Base-by-base conservation (phyloP, 2,888 invertebrate species). In the Mimachlamys varia region DNA sequence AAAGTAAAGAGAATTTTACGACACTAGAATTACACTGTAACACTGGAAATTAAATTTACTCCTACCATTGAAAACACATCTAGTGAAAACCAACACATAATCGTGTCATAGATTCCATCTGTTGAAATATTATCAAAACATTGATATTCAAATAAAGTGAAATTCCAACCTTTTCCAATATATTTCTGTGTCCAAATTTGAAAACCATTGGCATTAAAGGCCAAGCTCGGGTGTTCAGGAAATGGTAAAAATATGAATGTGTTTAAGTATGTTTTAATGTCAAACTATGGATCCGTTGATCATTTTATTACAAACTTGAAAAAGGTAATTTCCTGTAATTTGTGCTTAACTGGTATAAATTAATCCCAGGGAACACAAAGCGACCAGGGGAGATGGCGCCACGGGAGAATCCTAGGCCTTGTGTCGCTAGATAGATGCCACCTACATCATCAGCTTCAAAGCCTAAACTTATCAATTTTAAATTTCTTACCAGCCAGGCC, bases 381-480 rank as follows among this genome's bases (percentile, higher is more conserved):
- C 76, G 27, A 7, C 10, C 13, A 33, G 33, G 33, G n/a, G 12
- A 33, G 33, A 33, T 33, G 76, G 76, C 76, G 76, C 76, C 76
- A 33, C 12, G 7, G 76, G 33, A 76, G 33, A 76, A 5, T 33
- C 33, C 12, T 76, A 12, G 13, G 19, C 76, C 15, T 12, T 44
- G 7, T 76, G 76, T 76, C 33, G 7, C 76, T 33, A 27, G 27
- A 76, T 33, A 33, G 33, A 27, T 76, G 33, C 76, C 76, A 76
- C 33, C 76, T 15, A 76, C 33, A 76, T 76, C 33, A 76, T 12
- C 76, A 76, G 76, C 76, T 76, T 76, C 76, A 76, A 76, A 76
- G 76, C 76, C 76, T 76, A 27, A 76, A 76, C 76, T 76, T 76
- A 76, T 76, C 76, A 76, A 76, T 76, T 76, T 76, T 76, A 76